phyloP scores from a whole-genome alignment of 2,797 vertebrate species.

The Acanthurus lineatus region DNA sequence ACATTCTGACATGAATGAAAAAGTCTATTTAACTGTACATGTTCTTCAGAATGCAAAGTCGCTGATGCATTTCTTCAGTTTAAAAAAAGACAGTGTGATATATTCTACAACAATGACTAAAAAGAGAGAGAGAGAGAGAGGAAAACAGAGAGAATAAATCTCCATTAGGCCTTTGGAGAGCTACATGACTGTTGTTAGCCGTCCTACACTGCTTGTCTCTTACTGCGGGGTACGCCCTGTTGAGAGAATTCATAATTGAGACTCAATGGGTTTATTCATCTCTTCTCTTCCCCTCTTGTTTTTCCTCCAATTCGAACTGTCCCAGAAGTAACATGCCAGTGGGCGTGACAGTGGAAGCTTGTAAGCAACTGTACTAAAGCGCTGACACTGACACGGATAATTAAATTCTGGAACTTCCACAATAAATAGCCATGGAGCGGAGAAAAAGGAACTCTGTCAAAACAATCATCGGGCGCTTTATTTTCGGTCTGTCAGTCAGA shows the following conservation, averaged over 20 bases:
- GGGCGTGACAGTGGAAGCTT: constrained; percentile 52
- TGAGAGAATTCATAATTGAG: constrained; percentile 55
- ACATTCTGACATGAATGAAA: background rate
- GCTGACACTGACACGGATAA: constrained; percentile 19
- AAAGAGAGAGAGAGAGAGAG: constrained; percentile 12
- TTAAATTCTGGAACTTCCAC: constrained; percentile 19
- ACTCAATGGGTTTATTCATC: constrained; percentile 50
- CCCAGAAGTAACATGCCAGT: constrained; percentile 30
- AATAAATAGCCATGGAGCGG: constrained; percentile 18
- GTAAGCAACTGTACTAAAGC: constrained; percentile 34
- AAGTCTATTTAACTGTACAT: background rate
- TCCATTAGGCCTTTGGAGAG: constrained; percentile 44
- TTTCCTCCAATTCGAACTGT: constrained; percentile 20
- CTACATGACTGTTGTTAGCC: constrained; percentile 44
- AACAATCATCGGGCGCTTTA: background rate
- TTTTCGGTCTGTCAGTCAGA: too few relatives aligned
- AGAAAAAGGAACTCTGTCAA: constrained; percentile 5
- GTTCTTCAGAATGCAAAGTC: constrained; percentile 14
- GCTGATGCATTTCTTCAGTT: constrained; percentile 22
- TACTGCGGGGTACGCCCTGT: constrained; percentile 34
- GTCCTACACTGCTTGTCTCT: constrained; percentile 41
- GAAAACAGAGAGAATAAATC: constrained; percentile 37
- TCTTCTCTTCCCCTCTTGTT: constrained; percentile 14
- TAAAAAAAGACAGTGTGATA: background rate
- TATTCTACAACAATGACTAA: constrained; percentile 22